Evolutionary conservation across 2,113 vertebrate genomes (phyloP).

Genomic region (Rhinichthys klamathensis): DNA sequence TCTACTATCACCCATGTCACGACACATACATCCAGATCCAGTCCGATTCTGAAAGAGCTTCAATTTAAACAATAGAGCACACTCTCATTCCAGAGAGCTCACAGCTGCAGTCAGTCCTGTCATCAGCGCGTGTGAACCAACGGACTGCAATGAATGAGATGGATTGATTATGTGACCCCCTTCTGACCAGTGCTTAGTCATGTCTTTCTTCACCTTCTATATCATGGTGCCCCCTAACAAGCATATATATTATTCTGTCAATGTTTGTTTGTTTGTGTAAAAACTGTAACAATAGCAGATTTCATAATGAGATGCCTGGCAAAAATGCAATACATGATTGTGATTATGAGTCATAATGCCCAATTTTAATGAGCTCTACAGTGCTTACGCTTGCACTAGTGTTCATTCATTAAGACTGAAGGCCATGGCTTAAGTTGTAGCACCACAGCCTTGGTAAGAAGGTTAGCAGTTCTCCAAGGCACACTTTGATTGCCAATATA

Average conservation of each 20-base stretch:
- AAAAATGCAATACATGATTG: background rate
- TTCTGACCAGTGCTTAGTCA: conserved; percentile 7
- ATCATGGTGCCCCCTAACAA: background rate
- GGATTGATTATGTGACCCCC: conserved; percentile 14
- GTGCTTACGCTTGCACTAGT: background rate
- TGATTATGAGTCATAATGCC: conserved; percentile 7
- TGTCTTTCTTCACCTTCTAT: background rate
- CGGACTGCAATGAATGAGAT: background rate
- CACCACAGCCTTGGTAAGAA: conserved; percentile 21
- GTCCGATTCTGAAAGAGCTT: conserved; percentile 52
- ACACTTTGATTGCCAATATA: conserved; percentile 7
- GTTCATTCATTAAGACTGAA: conserved; percentile 13
- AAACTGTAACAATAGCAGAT: background rate
- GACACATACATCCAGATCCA: conserved; percentile 33
- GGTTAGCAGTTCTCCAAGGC: conserved; percentile 24
- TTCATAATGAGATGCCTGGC: background rate
- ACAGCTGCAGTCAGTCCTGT: conserved; percentile 20
- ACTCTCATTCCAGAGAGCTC: background rate
- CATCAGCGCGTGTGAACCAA: background rate
- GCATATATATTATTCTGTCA: background rate
- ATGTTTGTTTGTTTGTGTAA: background rate
- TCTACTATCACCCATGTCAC: conserved; percentile 62
- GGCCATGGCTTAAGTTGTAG: conserved; percentile 6
- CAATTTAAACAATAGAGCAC: background rate
- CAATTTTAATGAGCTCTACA: background rate